Conservation (phyloP, 1,140 invertebrate genomes). For the Nilaparvata lugens region DNA sequence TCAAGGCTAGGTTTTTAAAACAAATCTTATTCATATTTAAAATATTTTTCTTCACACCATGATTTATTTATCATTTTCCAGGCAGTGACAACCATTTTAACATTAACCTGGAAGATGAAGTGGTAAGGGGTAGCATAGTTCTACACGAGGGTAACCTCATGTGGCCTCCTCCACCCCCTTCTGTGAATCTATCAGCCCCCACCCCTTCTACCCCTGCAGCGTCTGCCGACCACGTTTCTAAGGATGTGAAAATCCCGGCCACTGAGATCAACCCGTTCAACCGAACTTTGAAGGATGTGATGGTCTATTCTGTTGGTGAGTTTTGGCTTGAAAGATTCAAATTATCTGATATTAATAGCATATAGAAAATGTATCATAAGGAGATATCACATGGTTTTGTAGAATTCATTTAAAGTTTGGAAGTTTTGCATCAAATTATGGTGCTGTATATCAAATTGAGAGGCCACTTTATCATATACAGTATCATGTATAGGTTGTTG, state of each 20-base stretch:
- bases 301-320: constrained; percentile 59
- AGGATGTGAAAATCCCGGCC: constrained; percentile 7
- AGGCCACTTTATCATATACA: too few relatives aligned
- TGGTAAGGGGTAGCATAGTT: constrained; percentile 73
- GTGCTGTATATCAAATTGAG: too few relatives aligned
- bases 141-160: constrained; percentile 60
- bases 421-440: too few relatives aligned
- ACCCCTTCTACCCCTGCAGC: constrained; percentile 38
- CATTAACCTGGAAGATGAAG: constrained; percentile 77
- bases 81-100: constrained; percentile 65
- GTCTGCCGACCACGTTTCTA: constrained; percentile 28
- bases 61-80: constrained; percentile 26
- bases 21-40: too few relatives aligned
- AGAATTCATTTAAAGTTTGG: too few relatives aligned
- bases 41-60: too few relatives aligned
- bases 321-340: constrained; percentile 2
- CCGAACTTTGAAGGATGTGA: constrained; percentile 51
- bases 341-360: background rate
- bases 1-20: too few relatives aligned
- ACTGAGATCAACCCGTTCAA: constrained; percentile 41
- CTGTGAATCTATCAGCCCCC: constrained; percentile 29
- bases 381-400: too few relatives aligned
- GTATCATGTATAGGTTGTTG: too few relatives aligned
- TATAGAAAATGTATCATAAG: too few relatives aligned
- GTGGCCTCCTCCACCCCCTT: constrained; percentile 58